Conservation (phyloP, 2,888 invertebrate genomes). For the Hoplodrina blanda region DNA sequence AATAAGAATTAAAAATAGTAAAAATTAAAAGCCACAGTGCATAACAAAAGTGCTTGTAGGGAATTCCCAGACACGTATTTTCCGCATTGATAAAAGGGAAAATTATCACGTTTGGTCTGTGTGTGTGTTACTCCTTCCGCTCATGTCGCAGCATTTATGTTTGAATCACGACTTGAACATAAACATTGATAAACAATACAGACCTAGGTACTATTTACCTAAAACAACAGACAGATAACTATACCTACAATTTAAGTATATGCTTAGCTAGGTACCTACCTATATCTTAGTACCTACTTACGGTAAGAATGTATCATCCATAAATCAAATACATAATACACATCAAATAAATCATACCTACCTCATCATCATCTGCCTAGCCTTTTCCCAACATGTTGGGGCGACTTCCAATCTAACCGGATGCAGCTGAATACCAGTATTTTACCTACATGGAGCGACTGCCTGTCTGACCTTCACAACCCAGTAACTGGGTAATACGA, state of each 20-base stretch:
- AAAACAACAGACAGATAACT: conserved; percentile 4
- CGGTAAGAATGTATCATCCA: conserved; percentile 9
- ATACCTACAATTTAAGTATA: background rate
- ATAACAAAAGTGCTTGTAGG: background rate
- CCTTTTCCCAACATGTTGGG: too few relatives aligned
- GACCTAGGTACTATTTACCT: background rate
- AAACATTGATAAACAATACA: conserved; percentile 33
- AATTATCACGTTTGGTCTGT: conserved; percentile 2
- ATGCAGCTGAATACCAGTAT: too few relatives aligned
- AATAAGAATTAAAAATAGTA: too few relatives aligned
- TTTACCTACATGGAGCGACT: too few relatives aligned
- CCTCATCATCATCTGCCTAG: too few relatives aligned
- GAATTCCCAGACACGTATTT: background rate
- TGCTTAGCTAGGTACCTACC: background rate
- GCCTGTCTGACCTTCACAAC: too few relatives aligned
- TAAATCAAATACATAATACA: too few relatives aligned
- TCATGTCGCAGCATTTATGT: conserved; percentile 22
- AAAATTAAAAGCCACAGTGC: background rate
- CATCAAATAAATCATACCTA: too few relatives aligned
- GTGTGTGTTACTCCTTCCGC: conserved; percentile 7
- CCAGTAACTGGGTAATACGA: too few relatives aligned
- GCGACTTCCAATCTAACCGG: too few relatives aligned
- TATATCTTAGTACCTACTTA: background rate
- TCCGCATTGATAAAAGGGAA: background rate
- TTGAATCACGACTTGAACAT: conserved; percentile 40